Evolutionary conservation across 2,797 vertebrate species (phyloP).

Genomic region (Gallirallus australis): DNA sequence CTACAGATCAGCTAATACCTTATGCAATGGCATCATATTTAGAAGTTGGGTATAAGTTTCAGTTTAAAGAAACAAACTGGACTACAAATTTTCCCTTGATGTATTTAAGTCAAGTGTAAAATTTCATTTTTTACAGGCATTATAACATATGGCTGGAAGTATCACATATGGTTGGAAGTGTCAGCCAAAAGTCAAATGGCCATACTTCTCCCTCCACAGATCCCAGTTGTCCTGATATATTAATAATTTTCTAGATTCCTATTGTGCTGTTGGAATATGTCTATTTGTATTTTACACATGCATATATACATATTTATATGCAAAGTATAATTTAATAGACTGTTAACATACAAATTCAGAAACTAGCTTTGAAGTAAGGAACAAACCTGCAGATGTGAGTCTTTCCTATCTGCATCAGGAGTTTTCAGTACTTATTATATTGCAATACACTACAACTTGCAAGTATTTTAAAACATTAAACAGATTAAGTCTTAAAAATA

Average conservation of each 20-base stretch:
- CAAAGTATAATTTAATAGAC: not conserved
- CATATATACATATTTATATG: not conserved
- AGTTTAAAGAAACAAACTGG: slow-evolving; percentile 3
- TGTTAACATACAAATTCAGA: not conserved
- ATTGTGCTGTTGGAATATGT: not conserved
- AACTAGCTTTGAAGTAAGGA: not conserved
- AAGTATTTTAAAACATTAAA: not conserved
- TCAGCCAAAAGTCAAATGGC: slow-evolving; percentile 66
- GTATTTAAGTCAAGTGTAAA: slow-evolving; percentile 48
- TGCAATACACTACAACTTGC: not conserved
- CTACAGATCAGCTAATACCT: not conserved
- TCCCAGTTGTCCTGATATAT: not conserved
- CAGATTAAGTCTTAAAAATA: not conserved
- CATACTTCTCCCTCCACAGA: not conserved
- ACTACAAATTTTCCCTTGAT: slow-evolving; percentile 38
- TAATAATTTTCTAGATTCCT: not conserved
- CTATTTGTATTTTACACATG: not conserved
- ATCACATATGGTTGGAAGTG: slow-evolving; percentile 22
- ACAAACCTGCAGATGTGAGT: not conserved
- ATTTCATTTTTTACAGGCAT: slow-evolving; percentile 36
- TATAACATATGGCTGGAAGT: slow-evolving; percentile 26
- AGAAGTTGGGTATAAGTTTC: not conserved
- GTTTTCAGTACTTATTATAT: not conserved
- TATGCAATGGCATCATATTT: not conserved
- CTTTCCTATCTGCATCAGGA: not conserved